A percentile compares a stretch with the other conserved stretches of the same genome.
Evolutionary conservation across 2,113 vertebrate genomes (phyloP).

Genomic region (Heterotilapia buettikoferi): DNA sequence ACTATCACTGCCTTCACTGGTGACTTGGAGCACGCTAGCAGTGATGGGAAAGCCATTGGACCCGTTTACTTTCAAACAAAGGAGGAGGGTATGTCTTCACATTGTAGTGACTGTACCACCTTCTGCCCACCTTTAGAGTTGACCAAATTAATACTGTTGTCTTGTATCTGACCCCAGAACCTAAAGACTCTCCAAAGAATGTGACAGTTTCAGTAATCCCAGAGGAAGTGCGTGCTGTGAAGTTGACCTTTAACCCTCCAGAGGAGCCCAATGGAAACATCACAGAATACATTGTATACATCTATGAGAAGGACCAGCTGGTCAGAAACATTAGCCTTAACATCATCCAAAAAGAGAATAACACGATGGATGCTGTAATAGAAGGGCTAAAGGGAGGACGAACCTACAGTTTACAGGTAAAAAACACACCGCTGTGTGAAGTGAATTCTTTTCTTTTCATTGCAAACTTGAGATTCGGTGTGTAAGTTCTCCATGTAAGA

Average conservation of each 20-base stretch:
- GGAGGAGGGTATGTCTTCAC: slow-evolving; percentile 78
- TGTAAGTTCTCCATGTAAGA: neutral
- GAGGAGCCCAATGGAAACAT: slow-evolving; percentile 89
- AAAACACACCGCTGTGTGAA: neutral
- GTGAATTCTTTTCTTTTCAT: neutral
- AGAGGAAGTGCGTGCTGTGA: slow-evolving; percentile 85
- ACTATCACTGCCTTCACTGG: slow-evolving; percentile 85
- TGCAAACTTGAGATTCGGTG: neutral
- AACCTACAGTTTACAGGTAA: slow-evolving; percentile 89
- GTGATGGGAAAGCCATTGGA: slow-evolving; percentile 78
- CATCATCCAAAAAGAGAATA: slow-evolving; percentile 74
- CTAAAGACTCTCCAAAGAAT: slow-evolving; percentile 90
- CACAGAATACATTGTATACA: slow-evolving; percentile 81
- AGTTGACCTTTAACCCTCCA: slow-evolving; percentile 86
- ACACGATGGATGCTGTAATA: slow-evolving; percentile 79
- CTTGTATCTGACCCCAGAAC: slow-evolving; percentile 67
- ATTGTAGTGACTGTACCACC: neutral
- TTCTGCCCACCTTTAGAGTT: neutral
- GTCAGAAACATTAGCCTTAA: slow-evolving; percentile 76
- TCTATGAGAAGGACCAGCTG: slow-evolving; percentile 79
- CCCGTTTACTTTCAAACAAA: slow-evolving; percentile 78
- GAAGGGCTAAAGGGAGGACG: slow-evolving; percentile 90
- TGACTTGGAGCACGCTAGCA: slow-evolving; percentile 63
- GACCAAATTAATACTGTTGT: neutral
- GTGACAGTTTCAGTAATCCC: slow-evolving; percentile 83